These are phyloP conservation scores for Olivierus martensii DNA, from an alignment of 1,140 invertebrate genomes.

Conservation along the genomic window DNA sequence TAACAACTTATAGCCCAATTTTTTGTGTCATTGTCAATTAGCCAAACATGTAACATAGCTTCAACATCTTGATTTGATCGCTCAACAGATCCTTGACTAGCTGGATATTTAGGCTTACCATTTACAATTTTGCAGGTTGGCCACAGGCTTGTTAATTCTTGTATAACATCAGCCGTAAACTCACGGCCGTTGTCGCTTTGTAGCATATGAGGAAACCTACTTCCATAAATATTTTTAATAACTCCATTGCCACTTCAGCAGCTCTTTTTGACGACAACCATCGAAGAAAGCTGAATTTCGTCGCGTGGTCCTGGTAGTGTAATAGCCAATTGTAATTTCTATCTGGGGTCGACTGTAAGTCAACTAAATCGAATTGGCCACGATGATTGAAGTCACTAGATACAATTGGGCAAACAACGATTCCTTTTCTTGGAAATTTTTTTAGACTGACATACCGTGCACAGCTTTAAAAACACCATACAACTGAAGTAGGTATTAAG, in stretches of 20 bases:
- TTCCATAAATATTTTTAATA: slow-evolving; percentile 24
- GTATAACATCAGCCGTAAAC: slow-evolving; percentile 24
- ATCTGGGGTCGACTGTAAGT: slow-evolving; percentile 7
- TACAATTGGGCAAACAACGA: slow-evolving; percentile 1
- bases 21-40: slow-evolving; percentile 2
- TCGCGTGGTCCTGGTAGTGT: slow-evolving; percentile 2
- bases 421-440: slow-evolving; percentile 6
- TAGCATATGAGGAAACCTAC: slow-evolving; percentile 21
- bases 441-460: slow-evolving; percentile 7
- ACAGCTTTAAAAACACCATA: slow-evolving; percentile 12
- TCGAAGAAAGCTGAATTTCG: slow-evolving; percentile 1
- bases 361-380: slow-evolving; percentile 5
- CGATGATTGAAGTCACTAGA: slow-evolving; percentile 3
- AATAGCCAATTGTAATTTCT: slow-evolving; percentile 8
- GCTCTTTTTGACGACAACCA: neutral
- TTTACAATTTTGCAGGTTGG: slow-evolving; percentile 14
- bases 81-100: slow-evolving; percentile 22
- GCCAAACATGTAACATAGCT: slow-evolving; percentile 9
- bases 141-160: slow-evolving; percentile 24
- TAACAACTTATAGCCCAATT: slow-evolving; percentile 17
- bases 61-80: slow-evolving; percentile 20
- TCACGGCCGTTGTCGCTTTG: slow-evolving; percentile 21
- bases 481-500: slow-evolving; percentile 7
- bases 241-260: slow-evolving; percentile 15
- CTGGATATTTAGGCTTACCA: slow-evolving; percentile 20